phyloP scores from a whole-genome alignment of 2,797 vertebrate species.

The Anas acuta region DNA sequence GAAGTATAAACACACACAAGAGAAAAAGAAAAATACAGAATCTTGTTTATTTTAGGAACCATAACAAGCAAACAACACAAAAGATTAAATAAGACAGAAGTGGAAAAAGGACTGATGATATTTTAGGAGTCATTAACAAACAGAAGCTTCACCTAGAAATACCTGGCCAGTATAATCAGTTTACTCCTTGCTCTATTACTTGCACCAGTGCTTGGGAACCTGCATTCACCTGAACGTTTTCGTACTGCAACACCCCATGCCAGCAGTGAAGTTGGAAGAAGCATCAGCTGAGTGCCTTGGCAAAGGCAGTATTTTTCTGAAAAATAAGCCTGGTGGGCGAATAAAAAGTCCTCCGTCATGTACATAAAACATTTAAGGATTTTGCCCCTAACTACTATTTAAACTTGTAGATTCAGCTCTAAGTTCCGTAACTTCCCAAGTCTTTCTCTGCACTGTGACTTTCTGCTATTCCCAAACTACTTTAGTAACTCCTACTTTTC shows the following conservation, averaged over 20 bases:
- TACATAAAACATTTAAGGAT: background rate
- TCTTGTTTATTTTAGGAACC: background rate
- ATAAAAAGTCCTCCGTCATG: no score
- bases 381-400: background rate
- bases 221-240: rapidly evolving
- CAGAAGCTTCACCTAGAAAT: background rate
- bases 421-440: background rate
- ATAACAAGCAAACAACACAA: background rate
- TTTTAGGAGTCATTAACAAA: background rate
- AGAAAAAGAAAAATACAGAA: slow-evolving; percentile 63
- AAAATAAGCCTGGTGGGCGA: no score
- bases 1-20: slow-evolving; percentile 71
- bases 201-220: background rate
- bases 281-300: background rate
- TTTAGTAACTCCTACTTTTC: background rate
- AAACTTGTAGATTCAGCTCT: background rate
- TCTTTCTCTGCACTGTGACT: no score
- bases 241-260: background rate
- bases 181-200: background rate
- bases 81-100: background rate
- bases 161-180: no score
- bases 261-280: background rate
- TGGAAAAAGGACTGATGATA: background rate
- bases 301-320: background rate
- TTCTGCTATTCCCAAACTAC: background rate